Evolutionary conservation across 1,140 invertebrate genomes (phyloP).

Genomic region (Rhynchophorus ferrugineus): DNA sequence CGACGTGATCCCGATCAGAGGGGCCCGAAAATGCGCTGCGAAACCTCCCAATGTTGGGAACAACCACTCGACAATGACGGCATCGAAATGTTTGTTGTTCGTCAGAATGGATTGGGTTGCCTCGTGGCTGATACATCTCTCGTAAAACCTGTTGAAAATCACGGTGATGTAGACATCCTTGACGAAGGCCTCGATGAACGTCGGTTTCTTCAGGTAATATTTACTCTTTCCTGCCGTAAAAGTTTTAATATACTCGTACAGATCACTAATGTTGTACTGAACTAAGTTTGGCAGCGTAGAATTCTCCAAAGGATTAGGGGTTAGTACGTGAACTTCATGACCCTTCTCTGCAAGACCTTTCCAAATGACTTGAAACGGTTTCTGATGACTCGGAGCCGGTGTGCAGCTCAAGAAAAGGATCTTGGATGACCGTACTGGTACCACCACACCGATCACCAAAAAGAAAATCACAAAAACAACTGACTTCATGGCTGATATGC

Average conservation of each 20-base stretch:
- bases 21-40: slow-evolving; percentile 34
- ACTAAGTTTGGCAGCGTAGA: slow-evolving; percentile 17
- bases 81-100: slow-evolving; percentile 34
- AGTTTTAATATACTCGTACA: slow-evolving; percentile 6
- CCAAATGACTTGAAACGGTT: slow-evolving; percentile 39
- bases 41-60: slow-evolving; percentile 28
- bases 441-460: background rate
- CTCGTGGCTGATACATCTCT: slow-evolving; percentile 11
- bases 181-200: slow-evolving; percentile 13
- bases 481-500: background rate
- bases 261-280: slow-evolving; percentile 23
- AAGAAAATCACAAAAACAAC: background rate
- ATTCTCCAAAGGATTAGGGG: slow-evolving; percentile 24
- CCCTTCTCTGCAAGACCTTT: slow-evolving; percentile 25
- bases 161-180: slow-evolving; percentile 16
- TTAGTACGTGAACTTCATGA: slow-evolving; percentile 24
- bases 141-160: slow-evolving; percentile 12
- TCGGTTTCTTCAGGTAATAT: slow-evolving; percentile 16
- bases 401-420: slow-evolving; percentile 19
- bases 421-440: slow-evolving; percentile 7
- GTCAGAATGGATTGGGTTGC: slow-evolving; percentile 31
- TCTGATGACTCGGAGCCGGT: slow-evolving; percentile 43
- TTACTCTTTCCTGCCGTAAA: background rate
- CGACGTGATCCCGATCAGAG: slow-evolving; percentile 29
- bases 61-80: slow-evolving; percentile 35